Evolutionary conservation across 2,113 vertebrate species (phyloP).

Genomic region (Poeciliopsis retropinna): DNA sequence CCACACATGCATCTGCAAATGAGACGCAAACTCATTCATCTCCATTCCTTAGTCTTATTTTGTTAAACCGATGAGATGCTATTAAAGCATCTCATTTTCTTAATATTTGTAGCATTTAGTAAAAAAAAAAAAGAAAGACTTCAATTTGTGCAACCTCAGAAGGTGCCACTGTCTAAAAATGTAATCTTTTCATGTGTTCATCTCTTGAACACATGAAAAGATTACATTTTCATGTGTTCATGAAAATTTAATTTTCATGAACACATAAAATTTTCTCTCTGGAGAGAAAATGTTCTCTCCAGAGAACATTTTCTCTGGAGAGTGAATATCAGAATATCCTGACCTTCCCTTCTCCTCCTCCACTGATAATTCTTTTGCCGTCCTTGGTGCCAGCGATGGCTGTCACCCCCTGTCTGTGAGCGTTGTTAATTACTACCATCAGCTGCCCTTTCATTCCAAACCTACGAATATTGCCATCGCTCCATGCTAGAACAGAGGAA

Average conservation of each 20-base stretch:
- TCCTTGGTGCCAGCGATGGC: conserved; percentile 83
- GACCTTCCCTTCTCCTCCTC: conserved; percentile 90
- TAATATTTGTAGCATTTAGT: too few relatives aligned
- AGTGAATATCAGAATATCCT: conserved; percentile 3
- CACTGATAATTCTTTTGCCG: conserved; percentile 85
- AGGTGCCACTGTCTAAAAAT: background rate
- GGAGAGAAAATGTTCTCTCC: too few relatives aligned
- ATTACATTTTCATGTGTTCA: too few relatives aligned
- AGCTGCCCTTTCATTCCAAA: conserved; percentile 84
- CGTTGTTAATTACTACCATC: conserved; percentile 79
- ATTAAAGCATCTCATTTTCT: background rate
- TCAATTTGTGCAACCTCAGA: background rate
- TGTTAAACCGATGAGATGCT: background rate
- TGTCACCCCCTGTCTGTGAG: conserved; percentile 85
- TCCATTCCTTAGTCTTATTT: background rate
- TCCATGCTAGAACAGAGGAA: conserved; percentile 80
- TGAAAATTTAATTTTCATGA: too few relatives aligned
- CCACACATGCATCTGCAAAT: conserved; percentile 84
- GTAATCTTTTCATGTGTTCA: background rate
- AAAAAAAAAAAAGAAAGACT: too few relatives aligned
- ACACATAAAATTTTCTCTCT: too few relatives aligned
- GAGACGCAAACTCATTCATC: background rate
- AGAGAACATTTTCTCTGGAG: background rate
- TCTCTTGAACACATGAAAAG: too few relatives aligned
- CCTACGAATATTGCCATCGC: conserved; percentile 87